Percentiles rank a stretch among this genome's conserved stretches.
Conservation (phyloP, 2,888 invertebrate genomes). For the Encarsia formosa region DNA sequence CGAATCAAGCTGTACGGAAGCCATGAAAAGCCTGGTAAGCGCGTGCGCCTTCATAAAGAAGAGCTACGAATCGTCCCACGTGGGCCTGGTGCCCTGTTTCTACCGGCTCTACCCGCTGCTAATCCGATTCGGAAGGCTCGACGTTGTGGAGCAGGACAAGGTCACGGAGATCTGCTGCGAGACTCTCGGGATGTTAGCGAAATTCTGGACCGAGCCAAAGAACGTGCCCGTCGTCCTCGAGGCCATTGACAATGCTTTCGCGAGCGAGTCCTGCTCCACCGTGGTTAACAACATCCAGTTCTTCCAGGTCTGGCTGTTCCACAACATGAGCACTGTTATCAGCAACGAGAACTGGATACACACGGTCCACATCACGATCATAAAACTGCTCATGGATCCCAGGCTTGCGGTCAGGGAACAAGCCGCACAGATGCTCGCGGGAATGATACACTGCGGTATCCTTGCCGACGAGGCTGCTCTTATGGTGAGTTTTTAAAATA, state of each 20-base stretch:
- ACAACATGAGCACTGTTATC: conserved; percentile 64
- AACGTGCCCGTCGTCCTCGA: neutral
- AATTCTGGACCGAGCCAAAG: neutral
- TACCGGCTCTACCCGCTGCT: conserved; percentile 62
- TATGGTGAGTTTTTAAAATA: conserved; percentile 55
- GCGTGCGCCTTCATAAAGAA: too few species aligned
- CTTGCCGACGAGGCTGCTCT: conserved; percentile 55
- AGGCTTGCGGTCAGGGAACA: neutral
- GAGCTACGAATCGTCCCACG: too few species aligned
- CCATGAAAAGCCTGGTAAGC: too few species aligned
- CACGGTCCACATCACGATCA: neutral
- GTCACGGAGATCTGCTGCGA: conserved; percentile 63
- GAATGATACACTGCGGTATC: neutral
- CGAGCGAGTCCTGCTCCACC: conserved; percentile 64
- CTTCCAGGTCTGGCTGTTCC: conserved; percentile 68
- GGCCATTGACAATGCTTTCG: conserved; percentile 52
- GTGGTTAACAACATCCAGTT: conserved; percentile 64
- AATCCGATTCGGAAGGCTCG: conserved; percentile 73
- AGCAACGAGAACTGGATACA: conserved; percentile 43
- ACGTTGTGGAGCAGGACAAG: conserved; percentile 76
- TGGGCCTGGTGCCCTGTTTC: conserved; percentile 44
- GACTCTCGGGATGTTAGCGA: conserved; percentile 27
- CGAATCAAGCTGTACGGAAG: too few species aligned
- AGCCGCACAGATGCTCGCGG: neutral
- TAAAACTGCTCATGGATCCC: neutral